These are phyloP conservation scores for Lamprotornis superbus DNA, from an alignment of 2,113 vertebrate species.

Conservation along the genomic window DNA sequence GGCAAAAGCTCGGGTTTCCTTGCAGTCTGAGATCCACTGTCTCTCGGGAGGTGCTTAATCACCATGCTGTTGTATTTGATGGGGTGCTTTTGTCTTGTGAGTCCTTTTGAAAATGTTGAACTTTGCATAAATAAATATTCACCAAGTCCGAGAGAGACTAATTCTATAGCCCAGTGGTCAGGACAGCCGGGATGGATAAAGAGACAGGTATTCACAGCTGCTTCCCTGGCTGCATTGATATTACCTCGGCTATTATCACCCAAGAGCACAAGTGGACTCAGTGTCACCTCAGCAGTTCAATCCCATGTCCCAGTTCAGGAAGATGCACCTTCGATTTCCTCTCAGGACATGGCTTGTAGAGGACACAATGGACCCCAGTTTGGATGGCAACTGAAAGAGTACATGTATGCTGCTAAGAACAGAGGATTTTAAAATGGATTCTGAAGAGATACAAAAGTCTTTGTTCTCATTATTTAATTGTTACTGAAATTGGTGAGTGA, in stretches of 20 bases:
- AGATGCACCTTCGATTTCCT: background rate
- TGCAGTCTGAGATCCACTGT: background rate
- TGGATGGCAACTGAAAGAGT: background rate
- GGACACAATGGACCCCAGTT: background rate
- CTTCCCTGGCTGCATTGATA: background rate
- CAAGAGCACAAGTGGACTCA: background rate
- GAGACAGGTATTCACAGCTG: slow-evolving; percentile 35
- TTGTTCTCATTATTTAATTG: background rate
- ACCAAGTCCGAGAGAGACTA: background rate
- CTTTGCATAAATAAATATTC: slow-evolving; percentile 66
- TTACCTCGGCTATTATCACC: background rate
- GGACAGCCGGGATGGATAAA: background rate
- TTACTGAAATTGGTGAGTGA: background rate
- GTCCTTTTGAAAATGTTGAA: slow-evolving; percentile 22
- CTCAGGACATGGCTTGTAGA: background rate
- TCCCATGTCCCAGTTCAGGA: background rate
- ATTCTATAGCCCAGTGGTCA: background rate
- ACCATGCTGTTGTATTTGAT: background rate
- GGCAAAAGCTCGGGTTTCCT: background rate
- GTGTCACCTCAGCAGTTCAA: background rate
- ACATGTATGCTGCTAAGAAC: background rate
- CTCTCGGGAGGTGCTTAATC: slow-evolving; percentile 22
- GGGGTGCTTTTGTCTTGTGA: slow-evolving; percentile 23
- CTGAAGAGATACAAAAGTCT: background rate
- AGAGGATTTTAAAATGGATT: background rate